These are phyloP conservation scores for Castor canadensis DNA, from an alignment of 2,113 vertebrate genomes.

Conservation along the genomic window DNA sequence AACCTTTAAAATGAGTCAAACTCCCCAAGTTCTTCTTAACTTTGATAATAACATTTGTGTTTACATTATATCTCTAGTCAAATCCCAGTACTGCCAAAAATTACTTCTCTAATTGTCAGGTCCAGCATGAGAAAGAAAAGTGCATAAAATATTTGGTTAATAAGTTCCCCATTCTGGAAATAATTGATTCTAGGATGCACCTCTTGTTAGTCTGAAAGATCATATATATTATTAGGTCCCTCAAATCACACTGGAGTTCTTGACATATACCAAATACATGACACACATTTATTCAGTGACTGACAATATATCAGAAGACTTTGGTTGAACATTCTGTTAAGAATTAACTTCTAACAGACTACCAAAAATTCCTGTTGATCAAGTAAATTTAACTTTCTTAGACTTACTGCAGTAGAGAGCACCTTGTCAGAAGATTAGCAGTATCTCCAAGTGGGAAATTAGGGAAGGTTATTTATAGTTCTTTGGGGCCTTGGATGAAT, in stretches of 20 bases:
- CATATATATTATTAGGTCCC: neutral
- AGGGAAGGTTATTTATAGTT: neutral
- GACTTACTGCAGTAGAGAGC: neutral
- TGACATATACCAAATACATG: neutral
- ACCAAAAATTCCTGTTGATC: neutral
- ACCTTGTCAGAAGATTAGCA: neutral
- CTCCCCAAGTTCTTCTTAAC: neutral
- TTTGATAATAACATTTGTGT: constrained; percentile 19
- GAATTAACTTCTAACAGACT: neutral
- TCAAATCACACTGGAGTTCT: neutral
- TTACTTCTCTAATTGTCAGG: too few relatives aligned
- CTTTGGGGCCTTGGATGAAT: neutral
- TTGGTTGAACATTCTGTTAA: neutral
- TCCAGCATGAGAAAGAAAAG: neutral
- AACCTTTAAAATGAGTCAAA: neutral
- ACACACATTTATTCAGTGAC: neutral
- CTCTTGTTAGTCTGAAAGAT: neutral
- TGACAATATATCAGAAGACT: neutral
- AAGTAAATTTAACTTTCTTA: neutral
- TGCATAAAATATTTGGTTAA: neutral
- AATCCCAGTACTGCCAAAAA: too few relatives aligned
- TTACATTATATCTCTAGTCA: constrained; percentile 10
- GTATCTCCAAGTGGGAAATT: constrained; percentile 3
- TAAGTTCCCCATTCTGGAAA: neutral
- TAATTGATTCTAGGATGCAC: constrained; percentile 21